Conservation (phyloP, 2,797 vertebrate genomes). For the Sebastolobus alascanus region DNA sequence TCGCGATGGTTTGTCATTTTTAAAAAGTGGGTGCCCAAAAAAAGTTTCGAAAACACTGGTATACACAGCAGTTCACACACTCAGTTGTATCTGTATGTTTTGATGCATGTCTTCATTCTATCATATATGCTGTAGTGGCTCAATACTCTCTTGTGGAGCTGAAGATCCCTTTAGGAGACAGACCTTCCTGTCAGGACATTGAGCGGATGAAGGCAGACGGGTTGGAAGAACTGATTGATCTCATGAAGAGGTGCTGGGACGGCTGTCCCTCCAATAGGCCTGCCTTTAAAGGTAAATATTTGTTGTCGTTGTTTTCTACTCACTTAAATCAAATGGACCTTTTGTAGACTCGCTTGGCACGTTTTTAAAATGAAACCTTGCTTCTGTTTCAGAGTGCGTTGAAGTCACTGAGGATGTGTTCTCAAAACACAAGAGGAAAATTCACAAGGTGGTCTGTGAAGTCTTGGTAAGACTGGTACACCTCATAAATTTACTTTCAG, state of each 20-base stretch:
- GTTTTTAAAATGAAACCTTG: not conserved
- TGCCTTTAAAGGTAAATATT: conserved; percentile 55
- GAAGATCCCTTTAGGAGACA: conserved; percentile 39
- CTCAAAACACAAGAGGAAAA: conserved; percentile 29
- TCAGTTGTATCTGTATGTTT: not conserved
- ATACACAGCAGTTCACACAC: not conserved
- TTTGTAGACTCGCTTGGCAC: not conserved
- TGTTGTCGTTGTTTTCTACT: not conserved
- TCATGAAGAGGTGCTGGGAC: conserved; percentile 80
- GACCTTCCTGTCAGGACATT: conserved; percentile 49
- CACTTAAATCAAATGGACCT: not conserved
- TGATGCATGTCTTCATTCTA: not conserved
- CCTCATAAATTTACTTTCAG: fast-evolving
- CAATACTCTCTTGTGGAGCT: not conserved
- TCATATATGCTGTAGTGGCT: conserved; percentile 15
- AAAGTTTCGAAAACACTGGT: no score
- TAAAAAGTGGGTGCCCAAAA: no score
- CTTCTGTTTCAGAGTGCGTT: conserved; percentile 69
- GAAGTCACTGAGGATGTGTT: conserved; percentile 46
- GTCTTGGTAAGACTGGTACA: conserved; percentile 69
- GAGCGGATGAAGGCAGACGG: conserved; percentile 27
- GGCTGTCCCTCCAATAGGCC: conserved; percentile 49
- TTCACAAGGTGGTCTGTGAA: conserved; percentile 43
- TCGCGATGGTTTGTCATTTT: no score
- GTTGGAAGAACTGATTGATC: conserved; percentile 57